Conservation (phyloP, 2,888 invertebrate genomes). For the Thera obeliscata region DNA sequence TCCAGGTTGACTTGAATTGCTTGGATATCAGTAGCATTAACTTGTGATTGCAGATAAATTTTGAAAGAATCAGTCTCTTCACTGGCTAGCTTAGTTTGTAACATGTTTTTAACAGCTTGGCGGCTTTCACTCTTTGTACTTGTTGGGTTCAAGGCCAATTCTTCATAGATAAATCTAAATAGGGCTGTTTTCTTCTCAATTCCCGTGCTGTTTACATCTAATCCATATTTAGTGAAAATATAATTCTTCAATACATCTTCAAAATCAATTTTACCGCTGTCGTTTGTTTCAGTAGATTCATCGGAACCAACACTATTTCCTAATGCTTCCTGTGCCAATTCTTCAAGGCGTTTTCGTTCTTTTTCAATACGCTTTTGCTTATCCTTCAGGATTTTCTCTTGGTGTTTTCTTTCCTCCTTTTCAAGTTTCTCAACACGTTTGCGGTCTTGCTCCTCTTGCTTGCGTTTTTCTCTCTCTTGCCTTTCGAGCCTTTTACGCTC, state of each 20-base stretch:
- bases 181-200: slow-evolving; percentile 65
- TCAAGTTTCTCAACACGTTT: slow-evolving; percentile 42
- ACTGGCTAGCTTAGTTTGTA: slow-evolving; percentile 62
- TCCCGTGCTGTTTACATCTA: slow-evolving; percentile 59
- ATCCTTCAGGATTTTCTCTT: slow-evolving; percentile 58
- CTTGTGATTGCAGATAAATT: slow-evolving; percentile 60
- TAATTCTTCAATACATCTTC: slow-evolving; percentile 72
- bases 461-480: slow-evolving; percentile 49
- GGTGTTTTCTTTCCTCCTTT: slow-evolving; percentile 50
- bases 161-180: slow-evolving; percentile 64
- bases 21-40: slow-evolving; percentile 64
- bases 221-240: slow-evolving; percentile 68
- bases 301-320: slow-evolving; percentile 42
- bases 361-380: slow-evolving; percentile 55
- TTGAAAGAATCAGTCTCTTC: slow-evolving; percentile 57
- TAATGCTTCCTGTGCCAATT: slow-evolving; percentile 55
- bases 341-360: slow-evolving; percentile 51
- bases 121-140: slow-evolving; percentile 71
- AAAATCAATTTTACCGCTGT: slow-evolving; percentile 62
- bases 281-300: slow-evolving; percentile 54
- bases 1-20: slow-evolving; percentile 61
- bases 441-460: slow-evolving; percentile 52
- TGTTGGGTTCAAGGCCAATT: slow-evolving; percentile 63
- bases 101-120: slow-evolving; percentile 64
- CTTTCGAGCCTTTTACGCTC: slow-evolving; percentile 45